Evolutionary conservation across 1,140 invertebrate genomes (phyloP), one percentile per base, ranked within the genome.

Genomic region (Tetragonula clypearis): DNA sequence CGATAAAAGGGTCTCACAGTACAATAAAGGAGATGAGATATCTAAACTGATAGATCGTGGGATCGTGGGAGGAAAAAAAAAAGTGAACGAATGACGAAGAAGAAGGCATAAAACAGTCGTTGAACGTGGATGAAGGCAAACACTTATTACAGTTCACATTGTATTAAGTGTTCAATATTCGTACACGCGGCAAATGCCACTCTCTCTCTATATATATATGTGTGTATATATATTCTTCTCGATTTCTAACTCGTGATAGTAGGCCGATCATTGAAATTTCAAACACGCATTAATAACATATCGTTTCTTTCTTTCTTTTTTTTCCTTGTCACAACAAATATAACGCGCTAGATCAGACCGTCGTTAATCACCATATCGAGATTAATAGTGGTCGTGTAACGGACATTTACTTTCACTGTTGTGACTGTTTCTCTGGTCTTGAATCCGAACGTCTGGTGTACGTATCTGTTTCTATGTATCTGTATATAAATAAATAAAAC

Each of bases 211-310:
- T 79, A 53, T 79, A 56, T 58, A 75, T 55, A 73, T 65, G 3
- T 35, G 3, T 35, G 3, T 35, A 35, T 35, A 35, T 41, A 17
- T 60, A 55, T 26, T 14, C 30, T 66, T 71, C 35, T 81, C 72
- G 53, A 71, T 26, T 41, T 79, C 26, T 66, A 58, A 75, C 75
- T 82, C 23, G 15, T 35, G 60, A 58, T 79, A 73, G 56, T 89
- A 86, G 88, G 83, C 82, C 76, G 79, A 86, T 87, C 72, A 83
- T 86, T 79, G 74, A 83, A 66, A 65, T 58, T 89, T 73, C 76
- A 77, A 82, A 91, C 81, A 91, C 82, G 87, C 84, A 91, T 88
- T 89, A 89, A 77, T 91, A 90, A 91, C 81, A 91, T 87, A 88
- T 80, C 8, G 12, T 35, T 68, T 21, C 35, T 35, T 68, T 30